phyloP scores from a whole-genome alignment of 2,888 invertebrate species.

The Andrena bicolor region DNA sequence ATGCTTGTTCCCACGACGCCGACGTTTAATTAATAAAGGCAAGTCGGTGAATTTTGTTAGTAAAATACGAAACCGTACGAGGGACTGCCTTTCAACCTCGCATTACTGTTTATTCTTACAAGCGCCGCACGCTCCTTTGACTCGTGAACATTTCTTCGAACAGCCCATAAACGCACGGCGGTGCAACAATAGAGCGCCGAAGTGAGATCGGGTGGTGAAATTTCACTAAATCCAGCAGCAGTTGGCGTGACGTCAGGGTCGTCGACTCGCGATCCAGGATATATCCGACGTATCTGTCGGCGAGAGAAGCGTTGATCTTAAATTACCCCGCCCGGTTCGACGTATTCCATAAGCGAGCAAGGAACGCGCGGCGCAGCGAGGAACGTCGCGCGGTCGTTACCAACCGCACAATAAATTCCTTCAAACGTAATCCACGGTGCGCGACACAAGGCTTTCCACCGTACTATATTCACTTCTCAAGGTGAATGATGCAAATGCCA shows the following conservation, averaged over 20 bases:
- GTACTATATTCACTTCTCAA: conserved; percentile 71
- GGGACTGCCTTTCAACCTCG: no score
- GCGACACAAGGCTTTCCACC: conserved; percentile 69
- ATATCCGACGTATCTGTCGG: conserved; percentile 16
- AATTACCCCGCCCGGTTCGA: conserved; percentile 43
- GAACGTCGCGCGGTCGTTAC: conserved; percentile 44
- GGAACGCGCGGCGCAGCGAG: not conserved
- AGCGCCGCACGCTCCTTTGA: no score
- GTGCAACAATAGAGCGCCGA: not conserved
- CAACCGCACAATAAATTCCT: conserved; percentile 70
- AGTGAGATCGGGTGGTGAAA: conserved; percentile 10
- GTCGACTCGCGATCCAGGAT: conserved; percentile 40
- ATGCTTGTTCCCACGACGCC: no score
- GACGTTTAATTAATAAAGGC: no score
- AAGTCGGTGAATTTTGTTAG: no score
- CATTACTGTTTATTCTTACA: no score
- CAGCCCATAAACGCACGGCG: no score
- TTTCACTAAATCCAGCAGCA: conserved; percentile 18
- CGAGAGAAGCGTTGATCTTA: conserved; percentile 43
- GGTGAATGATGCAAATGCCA: conserved; percentile 76
- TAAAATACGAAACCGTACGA: no score
- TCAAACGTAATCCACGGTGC: conserved; percentile 74
- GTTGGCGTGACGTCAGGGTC: conserved; percentile 24
- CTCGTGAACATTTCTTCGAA: no score
- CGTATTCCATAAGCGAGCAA: conserved; percentile 42